A percentile compares a stretch with the other conserved stretches of the same genome.
Evolutionary conservation across 2,797 vertebrate species (phyloP).

Genomic region (Anguilla anguilla): DNA sequence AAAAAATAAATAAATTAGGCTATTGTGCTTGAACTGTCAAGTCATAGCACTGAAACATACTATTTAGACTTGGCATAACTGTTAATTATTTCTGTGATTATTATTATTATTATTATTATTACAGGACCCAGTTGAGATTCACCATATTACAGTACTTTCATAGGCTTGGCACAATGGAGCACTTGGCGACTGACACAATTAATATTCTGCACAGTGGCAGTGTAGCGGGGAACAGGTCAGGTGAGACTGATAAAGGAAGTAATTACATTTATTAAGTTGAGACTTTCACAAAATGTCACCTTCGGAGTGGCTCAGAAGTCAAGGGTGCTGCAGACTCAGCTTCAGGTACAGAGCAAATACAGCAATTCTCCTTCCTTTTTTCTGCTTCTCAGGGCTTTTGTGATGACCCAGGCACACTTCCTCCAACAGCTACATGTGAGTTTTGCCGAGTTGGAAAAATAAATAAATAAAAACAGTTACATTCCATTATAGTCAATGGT

Average conservation of each 20-base stretch:
- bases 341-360: background rate
- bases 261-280: conserved; percentile 40
- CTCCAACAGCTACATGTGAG: background rate
- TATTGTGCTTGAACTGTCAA: background rate
- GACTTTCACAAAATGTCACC: conserved; percentile 36
- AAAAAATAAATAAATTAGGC: background rate
- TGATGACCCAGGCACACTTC: background rate
- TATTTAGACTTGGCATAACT: too few species aligned
- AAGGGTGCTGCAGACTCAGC: conserved; percentile 28
- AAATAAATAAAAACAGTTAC: background rate
- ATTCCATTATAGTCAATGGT: conserved; percentile 14
- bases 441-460: background rate
- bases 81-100: background rate
- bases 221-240: conserved; percentile 27
- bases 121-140: background rate
- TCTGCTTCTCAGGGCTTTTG: conserved; percentile 3
- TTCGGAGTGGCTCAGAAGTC: conserved; percentile 29
- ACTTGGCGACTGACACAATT: background rate
- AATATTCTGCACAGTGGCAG: conserved; percentile 33
- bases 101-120: background rate
- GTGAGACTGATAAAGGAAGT: conserved; percentile 38
- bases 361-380: background rate
- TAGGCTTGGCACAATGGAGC: background rate
- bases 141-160: background rate
- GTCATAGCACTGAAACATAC: background rate